These are phyloP conservation scores for Hydroisotoma schaefferi DNA, from an alignment of 2,888 invertebrate species.

Conservation along the genomic window DNA sequence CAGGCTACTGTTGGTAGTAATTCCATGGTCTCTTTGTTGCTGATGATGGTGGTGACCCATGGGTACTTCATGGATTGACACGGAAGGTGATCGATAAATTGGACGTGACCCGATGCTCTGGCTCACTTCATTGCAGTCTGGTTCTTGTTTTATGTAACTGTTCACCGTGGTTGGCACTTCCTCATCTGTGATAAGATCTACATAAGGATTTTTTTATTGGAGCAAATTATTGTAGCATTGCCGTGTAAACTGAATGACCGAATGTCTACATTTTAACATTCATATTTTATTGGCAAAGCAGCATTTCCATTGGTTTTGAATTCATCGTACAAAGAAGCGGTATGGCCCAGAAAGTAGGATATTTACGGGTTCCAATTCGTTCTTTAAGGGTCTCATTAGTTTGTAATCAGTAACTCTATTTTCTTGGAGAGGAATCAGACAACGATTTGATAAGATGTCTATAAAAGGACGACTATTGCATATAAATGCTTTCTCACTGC, in stretches of 20 bases:
- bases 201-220: no score
- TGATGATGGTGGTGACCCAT: slow-evolving; percentile 6
- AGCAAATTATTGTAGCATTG: no score
- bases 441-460: neutral
- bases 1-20: slow-evolving; percentile 24
- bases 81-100: slow-evolving; percentile 12
- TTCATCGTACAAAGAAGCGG: no score
- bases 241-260: no score
- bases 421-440: neutral
- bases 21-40: slow-evolving; percentile 8
- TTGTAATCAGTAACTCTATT: no score
- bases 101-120: neutral
- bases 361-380: neutral
- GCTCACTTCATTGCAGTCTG: neutral
- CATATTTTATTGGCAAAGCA: no score
- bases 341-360: no score
- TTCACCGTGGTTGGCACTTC: slow-evolving; percentile 11
- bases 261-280: no score
- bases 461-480: neutral
- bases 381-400: no score
- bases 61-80: slow-evolving; percentile 19
- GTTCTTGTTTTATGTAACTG: slow-evolving; percentile 9
- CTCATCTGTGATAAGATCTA: slow-evolving; percentile 11
- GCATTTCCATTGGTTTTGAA: no score
- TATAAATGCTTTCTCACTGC: neutral